Conservation (phyloP, 2,113 vertebrate species). For the Caranx melampygus region DNA sequence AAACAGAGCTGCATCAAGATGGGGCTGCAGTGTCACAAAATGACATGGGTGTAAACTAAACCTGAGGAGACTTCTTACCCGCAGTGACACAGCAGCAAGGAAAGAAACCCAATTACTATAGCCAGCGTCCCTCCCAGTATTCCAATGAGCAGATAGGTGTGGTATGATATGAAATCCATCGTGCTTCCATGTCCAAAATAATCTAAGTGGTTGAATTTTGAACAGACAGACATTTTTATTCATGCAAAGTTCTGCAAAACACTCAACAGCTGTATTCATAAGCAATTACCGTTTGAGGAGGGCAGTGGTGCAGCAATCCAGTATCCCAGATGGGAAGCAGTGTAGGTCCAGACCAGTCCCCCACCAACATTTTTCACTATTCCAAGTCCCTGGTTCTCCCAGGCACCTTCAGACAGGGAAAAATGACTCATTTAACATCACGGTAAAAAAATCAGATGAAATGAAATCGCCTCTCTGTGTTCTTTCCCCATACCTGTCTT, state of each 20-base stretch:
- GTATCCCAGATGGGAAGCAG: constrained; percentile 91
- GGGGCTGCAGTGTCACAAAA: neutral
- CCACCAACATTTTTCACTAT: constrained; percentile 82
- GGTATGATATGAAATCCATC: constrained; percentile 90
- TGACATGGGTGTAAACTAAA: neutral
- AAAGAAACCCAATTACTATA: constrained; percentile 89
- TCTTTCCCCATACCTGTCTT: constrained; percentile 84
- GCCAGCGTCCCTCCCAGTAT: constrained; percentile 91
- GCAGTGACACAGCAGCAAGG: constrained; percentile 93
- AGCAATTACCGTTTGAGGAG: constrained; percentile 82
- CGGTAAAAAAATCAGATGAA: too few relatives aligned
- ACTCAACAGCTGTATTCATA: neutral
- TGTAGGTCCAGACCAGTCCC: constrained; percentile 90
- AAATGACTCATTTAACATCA: neutral
- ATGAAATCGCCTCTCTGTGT: neutral
- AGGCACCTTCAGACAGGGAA: constrained; percentile 83
- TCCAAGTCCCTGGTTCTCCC: constrained; percentile 91
- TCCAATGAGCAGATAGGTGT: constrained; percentile 91
- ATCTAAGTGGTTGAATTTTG: constrained; percentile 74
- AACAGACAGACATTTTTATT: neutral
- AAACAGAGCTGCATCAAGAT: neutral
- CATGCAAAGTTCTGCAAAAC: neutral
- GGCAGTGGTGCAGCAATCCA: constrained; percentile 93
- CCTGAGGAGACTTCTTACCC: constrained; percentile 83
- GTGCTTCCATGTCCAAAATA: constrained; percentile 82